A percentile compares a stretch with the other conserved stretches of the same genome.
Evolutionary conservation across 2,888 invertebrate species (phyloP).

Genomic region (Dilophus febrilis): DNA sequence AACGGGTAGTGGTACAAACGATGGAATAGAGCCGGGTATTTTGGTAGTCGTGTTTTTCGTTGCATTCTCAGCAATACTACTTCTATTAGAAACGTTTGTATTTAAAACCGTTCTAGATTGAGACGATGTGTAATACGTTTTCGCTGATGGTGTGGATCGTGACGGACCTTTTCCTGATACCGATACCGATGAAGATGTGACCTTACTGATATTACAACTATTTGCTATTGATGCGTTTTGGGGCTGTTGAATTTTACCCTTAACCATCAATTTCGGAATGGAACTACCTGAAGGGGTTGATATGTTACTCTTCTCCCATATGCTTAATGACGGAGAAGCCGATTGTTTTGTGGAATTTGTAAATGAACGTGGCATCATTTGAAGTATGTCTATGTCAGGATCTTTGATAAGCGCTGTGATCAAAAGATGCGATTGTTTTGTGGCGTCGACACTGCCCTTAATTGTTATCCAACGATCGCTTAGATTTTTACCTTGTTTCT

Average conservation of each 20-base stretch:
- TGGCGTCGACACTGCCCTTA: conserved; percentile 83
- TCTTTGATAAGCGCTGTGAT: conserved; percentile 88
- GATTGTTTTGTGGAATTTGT: conserved; percentile 22
- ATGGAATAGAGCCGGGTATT: background rate
- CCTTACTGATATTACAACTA: background rate
- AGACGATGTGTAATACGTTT: background rate
- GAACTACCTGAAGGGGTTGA: background rate
- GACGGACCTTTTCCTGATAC: too few species aligned
- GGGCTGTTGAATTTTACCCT: background rate
- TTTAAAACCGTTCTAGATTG: conserved; percentile 1
- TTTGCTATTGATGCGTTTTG: conserved; percentile 2
- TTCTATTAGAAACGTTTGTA: background rate
- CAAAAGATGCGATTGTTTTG: conserved; percentile 78
- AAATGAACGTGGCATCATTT: conserved; percentile 52
- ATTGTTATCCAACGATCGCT: conserved; percentile 90
- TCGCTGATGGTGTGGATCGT: background rate
- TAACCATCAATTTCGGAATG: background rate
- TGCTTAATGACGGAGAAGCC: conserved; percentile 19
- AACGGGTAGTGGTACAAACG: background rate
- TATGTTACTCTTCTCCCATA: conserved; percentile 27
- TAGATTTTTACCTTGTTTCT: conserved; percentile 90
- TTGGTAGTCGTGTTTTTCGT: background rate
- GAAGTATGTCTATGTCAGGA: conserved; percentile 79
- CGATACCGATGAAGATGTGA: background rate
- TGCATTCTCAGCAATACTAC: background rate